These are phyloP conservation scores for Torymus tubicola DNA, from an alignment of 2,888 invertebrate species.

Conservation along the genomic window DNA sequence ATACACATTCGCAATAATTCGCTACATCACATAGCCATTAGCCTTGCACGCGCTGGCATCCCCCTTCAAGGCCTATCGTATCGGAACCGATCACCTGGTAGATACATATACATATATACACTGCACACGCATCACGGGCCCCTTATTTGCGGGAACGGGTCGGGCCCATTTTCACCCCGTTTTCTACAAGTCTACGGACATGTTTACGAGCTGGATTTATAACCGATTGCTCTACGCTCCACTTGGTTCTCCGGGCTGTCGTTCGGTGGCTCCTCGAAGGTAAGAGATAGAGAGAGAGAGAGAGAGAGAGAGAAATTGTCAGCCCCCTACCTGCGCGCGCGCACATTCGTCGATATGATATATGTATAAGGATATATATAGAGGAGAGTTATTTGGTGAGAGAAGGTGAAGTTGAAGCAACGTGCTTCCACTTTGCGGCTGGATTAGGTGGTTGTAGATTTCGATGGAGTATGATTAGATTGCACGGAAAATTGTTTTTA, in stretches of 20 bases:
- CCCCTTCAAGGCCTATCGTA: not conserved
- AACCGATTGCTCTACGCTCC: constrained; percentile 64
- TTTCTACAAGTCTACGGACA: constrained; percentile 74
- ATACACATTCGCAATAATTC: too few species aligned
- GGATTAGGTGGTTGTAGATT: not conserved
- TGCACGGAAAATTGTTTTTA: too few species aligned
- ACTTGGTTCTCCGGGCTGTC: constrained; percentile 46
- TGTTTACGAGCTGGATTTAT: constrained; percentile 74
- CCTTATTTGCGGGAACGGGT: constrained; percentile 2
- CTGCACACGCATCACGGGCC: not conserved
- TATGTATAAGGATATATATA: not conserved
- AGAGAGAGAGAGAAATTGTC: not conserved
- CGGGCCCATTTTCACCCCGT: constrained; percentile 73
- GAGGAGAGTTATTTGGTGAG: constrained; percentile 7
- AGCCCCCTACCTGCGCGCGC: constrained; percentile 37
- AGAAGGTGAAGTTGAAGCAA: not conserved
- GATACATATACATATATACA: not conserved
- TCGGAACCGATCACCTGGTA: constrained; percentile 1
- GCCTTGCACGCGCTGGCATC: too few species aligned
- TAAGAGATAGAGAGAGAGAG: constrained; percentile 17
- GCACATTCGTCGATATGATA: constrained; percentile 48
- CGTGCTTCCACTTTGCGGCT: constrained; percentile 29
- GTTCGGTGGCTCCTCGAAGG: not conserved
- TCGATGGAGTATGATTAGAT: too few species aligned
- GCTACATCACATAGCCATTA: too few species aligned